Base-by-base conservation (phyloP, 2,888 invertebrate genomes). In the Pollenia angustigena region DNA sequence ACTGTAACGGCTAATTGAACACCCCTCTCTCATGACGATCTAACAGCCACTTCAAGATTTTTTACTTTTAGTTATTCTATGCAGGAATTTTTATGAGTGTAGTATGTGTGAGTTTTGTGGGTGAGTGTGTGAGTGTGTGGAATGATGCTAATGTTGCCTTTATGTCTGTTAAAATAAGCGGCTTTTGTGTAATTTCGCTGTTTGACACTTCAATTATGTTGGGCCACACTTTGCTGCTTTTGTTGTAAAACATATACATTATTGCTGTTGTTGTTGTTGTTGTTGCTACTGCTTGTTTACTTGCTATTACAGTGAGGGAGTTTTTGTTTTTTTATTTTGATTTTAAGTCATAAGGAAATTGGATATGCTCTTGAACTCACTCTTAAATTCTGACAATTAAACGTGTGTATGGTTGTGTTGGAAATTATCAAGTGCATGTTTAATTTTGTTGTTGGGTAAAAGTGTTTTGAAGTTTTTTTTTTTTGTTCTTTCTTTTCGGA, bases 1-100 rank as follows among this genome's bases (percentile, higher is more conserved):
- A 90, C 89, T 90, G 92, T 92, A 90, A 91, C 91, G 92, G 92
- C 93, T 92, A 93, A 93, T 93, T 93, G 93, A 92, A 89, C 93
- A 93, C 93, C 93, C 93, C 92, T 92, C 91, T 90, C 90, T 86
- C 90, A 90, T 90, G 90, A 89, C 90, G 89, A 50, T 78, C 42
- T 54, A 83, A 48, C 62, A 75, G 56, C 32, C 0, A 32, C 32
- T 6, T 0, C 32, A 32, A 32, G 0, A 32, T 32, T 32, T 32
- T 32, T 32, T 32, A 32, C 32, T 32, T 4, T 32, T 32, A 32
- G 32, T 32, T 14, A 58, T 23, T 42, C 42, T 16, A 68, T 12
- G 42, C 46, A 32, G 52, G 75, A 60, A 52, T 60, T 72, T 66
- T 64, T 78, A 56, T n/a, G 11, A 12, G 32, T 56, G n/a, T 23